Base-by-base conservation (phyloP, 1,140 invertebrate species). In the Drosophila triauraria region DNA sequence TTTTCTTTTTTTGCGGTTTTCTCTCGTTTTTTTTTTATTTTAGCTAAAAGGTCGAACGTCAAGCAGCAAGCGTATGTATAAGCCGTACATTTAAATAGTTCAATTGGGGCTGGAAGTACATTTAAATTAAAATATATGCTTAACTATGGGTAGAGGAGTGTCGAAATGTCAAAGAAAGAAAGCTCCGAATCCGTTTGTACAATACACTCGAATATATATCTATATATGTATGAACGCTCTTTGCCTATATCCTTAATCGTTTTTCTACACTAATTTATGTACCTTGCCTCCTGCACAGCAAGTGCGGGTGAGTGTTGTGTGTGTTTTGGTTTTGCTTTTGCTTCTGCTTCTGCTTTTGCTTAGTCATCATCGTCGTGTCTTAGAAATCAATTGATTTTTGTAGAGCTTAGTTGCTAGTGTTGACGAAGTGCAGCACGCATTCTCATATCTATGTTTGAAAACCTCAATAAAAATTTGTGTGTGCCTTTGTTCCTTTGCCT, bases 401-500 rank as follows among this genome's bases (percentile, higher is more conserved):
- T 76, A 75, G 59, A 84, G 74, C 78, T 79, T 80, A 75, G 51
- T 69, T 61, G 27, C 48, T 79, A 62, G 27, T 72, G 38, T 58
- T 65, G 53, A 78, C 63, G 60, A 87, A 87, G 61, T 78, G 47
- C 38, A 48, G 64, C 68, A 70, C 61, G 44, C 35, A 42, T 25
- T 20, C 6, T 71, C 38, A 58, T 23, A 44, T 51, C 40, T 42
- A 50, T 40, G 32, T n/a, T 71, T 85, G 78, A 91, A 91, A 82
- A 90, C 75, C 78, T 84, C 43, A 65, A 76, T 83, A 77, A 77
- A 87, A 87, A 80, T 81, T 38, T 51, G 51, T 88, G 78, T 85
- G 80, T 84, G 80, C 77, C 75, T 69, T 79, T 83, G 75, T 86
- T 83, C 78, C 83, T 70, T 76, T 83, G 83, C 80, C 83, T 83